phyloP scores from a whole-genome alignment of 2,113 vertebrate genomes.

The Brachypodius melanocephalos region DNA sequence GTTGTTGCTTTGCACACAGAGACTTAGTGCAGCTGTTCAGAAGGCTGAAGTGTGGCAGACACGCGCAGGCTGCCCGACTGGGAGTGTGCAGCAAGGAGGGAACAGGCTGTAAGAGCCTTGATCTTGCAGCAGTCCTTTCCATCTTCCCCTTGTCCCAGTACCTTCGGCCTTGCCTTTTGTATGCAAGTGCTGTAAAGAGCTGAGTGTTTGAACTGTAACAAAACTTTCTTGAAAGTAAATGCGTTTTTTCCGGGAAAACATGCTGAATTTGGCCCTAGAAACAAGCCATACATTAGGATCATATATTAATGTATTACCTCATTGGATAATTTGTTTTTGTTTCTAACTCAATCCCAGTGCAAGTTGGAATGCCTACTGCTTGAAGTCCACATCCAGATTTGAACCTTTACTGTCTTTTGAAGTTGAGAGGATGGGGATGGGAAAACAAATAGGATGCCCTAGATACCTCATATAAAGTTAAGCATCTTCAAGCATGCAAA shows the following conservation, averaged over 20 bases:
- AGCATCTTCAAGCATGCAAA: neutral
- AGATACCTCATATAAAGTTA: neutral
- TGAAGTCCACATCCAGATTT: neutral
- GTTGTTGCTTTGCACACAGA: neutral
- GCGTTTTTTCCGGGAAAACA: neutral
- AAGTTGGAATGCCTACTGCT: neutral
- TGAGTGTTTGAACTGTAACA: fast-evolving
- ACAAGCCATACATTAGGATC: neutral
- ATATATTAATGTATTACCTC: neutral
- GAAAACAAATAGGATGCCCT: neutral
- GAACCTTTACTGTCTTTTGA: neutral
- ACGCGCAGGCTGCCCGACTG: fast-evolving
- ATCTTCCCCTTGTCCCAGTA: fast-evolving
- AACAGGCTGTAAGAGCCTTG: neutral
- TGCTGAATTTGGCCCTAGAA: neutral
- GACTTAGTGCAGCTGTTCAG: neutral
- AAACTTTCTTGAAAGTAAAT: neutral
- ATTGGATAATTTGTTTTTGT: neutral
- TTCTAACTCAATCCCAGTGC: neutral
- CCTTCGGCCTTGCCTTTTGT: neutral
- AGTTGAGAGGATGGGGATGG: neutral
- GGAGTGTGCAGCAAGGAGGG: fast-evolving
- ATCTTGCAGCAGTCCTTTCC: neutral
- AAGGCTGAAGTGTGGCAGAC: neutral
- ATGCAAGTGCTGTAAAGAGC: neutral